Conservation (phyloP, 2,113 vertebrate genomes). For the Glareola pratincola region DNA sequence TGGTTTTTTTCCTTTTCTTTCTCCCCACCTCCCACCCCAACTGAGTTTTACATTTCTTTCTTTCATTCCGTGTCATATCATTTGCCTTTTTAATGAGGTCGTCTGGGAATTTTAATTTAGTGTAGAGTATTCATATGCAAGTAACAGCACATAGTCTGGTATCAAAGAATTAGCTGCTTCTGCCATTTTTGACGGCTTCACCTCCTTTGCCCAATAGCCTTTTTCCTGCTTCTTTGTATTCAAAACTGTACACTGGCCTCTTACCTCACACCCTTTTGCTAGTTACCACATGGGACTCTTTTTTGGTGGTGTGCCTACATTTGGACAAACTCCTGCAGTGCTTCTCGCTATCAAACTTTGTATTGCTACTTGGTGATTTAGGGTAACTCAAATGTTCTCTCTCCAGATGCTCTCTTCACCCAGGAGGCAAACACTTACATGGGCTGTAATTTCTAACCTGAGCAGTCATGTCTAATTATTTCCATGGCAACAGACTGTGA, state of each 20-base stretch:
- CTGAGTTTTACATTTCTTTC: neutral
- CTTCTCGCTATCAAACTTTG: neutral
- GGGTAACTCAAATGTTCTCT: constrained; percentile 9
- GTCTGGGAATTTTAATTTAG: neutral
- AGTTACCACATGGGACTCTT: neutral
- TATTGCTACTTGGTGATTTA: constrained; percentile 2
- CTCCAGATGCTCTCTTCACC: neutral
- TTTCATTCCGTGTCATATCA: neutral
- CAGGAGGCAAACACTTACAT: constrained; percentile 1
- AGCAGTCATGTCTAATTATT: constrained; percentile 57
- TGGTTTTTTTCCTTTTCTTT: neutral
- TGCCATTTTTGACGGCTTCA: neutral
- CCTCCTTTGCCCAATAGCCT: neutral
- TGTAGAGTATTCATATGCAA: neutral
- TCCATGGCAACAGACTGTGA: constrained; percentile 13
- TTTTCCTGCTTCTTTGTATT: neutral
- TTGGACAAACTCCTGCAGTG: neutral
- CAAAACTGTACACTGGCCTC: neutral
- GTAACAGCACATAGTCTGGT: neutral
- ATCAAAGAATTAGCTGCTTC: neutral
- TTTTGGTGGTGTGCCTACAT: neutral
- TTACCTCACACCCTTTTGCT: neutral
- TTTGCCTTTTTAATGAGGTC: neutral
- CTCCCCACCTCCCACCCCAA: fast-evolving
- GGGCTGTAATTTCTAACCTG: constrained; percentile 42